Base-by-base conservation (phyloP, 2,113 vertebrate species). In the Seriola rivoliana region DNA sequence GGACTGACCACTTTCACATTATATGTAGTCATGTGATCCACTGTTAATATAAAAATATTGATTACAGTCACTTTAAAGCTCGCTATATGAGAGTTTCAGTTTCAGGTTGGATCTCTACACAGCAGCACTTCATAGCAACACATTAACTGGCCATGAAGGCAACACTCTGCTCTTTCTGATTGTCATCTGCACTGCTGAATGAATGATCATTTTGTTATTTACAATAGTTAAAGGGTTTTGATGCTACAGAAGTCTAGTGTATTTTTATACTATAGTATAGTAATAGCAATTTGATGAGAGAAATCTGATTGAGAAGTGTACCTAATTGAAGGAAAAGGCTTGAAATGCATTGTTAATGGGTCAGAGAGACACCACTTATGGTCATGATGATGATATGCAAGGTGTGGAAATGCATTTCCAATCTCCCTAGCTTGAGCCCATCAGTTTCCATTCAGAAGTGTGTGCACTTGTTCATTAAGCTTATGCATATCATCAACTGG, bases 291-390 rank as follows among this genome's bases (percentile, higher is more conserved):
- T 92, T 93, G 91, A 93, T 90, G 92, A 90, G 86, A 36, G 57
- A 80, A 89, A 90, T 85, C 78, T 77, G 86, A 91, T 73, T 65
- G 87, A 90, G 88, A 87, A 90, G 92, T 91, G 90, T 89, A 85
- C 85, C 90, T 93, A 93, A 94, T 93, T 93, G 92, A 85, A 92
- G 90, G 76, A 92, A 93, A 93, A 92, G 92, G 93, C 93, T 94
- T 93, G 88, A 91, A 93, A 92, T 94, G 91, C 92, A 92, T 93
- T 94, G 93, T 93, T 94, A 93, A 92, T 91, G 91, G 93, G 93
- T 93, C 90, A 90, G 87, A 88, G 91, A 85, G 87, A 65, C 90
- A 79, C 87, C 93, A 93, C 91, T 93, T 93, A 93, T 79, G 88
- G 84, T 83, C 85, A 70, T 80, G 85, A 89, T 93, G 90, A 92